A percentile compares a stretch with the other conserved stretches of the same genome.
Evolutionary conservation across 2,797 vertebrate genomes (phyloP).

Genomic region (Trachurus trachurus): DNA sequence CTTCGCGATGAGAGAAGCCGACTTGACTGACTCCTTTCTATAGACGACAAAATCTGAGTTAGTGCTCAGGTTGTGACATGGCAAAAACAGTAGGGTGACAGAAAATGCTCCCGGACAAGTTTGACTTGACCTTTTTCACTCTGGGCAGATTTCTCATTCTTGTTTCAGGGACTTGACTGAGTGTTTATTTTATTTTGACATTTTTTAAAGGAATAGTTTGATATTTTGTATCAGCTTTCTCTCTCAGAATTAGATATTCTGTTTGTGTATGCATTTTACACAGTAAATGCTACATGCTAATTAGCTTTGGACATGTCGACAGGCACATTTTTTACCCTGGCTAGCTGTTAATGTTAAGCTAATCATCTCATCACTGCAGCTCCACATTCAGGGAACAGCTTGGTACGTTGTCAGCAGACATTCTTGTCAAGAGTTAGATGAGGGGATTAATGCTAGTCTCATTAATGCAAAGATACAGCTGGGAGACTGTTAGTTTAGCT

Average conservation of each 20-base stretch:
- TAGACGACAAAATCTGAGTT: neutral
- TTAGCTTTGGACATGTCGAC: neutral
- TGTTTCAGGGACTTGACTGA: neutral
- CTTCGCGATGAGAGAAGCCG: slow-evolving; percentile 40
- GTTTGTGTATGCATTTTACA: neutral
- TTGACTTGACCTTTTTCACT: slow-evolving; percentile 26
- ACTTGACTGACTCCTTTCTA: neutral
- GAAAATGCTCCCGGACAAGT: slow-evolving; percentile 23
- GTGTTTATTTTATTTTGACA: slow-evolving; percentile 1
- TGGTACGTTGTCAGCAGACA: neutral
- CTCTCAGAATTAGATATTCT: neutral
- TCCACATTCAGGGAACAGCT: neutral
- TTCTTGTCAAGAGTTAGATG: neutral
- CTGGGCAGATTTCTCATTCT: slow-evolving; percentile 7
- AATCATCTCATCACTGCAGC: neutral
- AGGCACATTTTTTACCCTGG: neutral
- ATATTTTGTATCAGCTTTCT: neutral
- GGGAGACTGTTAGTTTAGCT: neutral
- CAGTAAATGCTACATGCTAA: neutral
- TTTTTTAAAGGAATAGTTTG: neutral
- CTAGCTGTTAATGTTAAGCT: neutral
- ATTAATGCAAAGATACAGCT: neutral
- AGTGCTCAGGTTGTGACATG: slow-evolving; percentile 18
- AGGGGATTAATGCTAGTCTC: neutral
- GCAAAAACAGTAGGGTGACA: slow-evolving; percentile 24